Base-by-base conservation (phyloP, 2,797 vertebrate species). In the Bradypodion ventrale region DNA sequence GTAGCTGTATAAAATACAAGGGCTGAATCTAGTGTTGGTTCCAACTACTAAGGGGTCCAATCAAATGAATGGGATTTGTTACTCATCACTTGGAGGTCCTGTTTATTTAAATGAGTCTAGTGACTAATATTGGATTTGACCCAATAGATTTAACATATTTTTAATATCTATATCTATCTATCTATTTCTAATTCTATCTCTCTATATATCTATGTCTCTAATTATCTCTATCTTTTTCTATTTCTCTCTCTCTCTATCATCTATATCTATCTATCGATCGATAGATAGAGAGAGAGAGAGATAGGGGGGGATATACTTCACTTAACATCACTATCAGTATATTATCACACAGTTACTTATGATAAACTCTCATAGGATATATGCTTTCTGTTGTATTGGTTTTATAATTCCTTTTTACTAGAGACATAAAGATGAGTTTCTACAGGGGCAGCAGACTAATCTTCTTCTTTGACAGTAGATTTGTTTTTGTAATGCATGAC, bases 381-480 rank as follows among this genome's bases (percentile, higher is more conserved):
- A 68, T 74, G 35, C 29, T 74, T 59, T 73, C 46, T 56, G 37
- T 35, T 74, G 79, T 27, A 10, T 2, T n/a, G 15, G 35, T 76
- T 56, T 44, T 74, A 32, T 23, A 29, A 15, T 80, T 85, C 60
- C 37, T 84, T 79, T 84, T 72, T 63, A 19, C 42, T 78, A 62
- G 60, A 84, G 44, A 29, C 56, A 29, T 84, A 63, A 44, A 59
- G 13, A 56, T 13, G 83, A 65, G 59, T 52, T 70, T 78, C 44
- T 52, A 35, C 63, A 6, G 44, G 62, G 60, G 25, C n/a, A 79
- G 69, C 59, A 79, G 42, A 27, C 29, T 85, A 46, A 75, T 87
- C 32, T 87, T 49, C 25, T 66, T 80, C 44, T 6, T 7, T n/a
- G 4, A 46, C 83, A 78, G 44, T 60, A 76, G 13, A 23, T 25